Percentiles rank a stretch among this genome's conserved stretches.
Conservation (phyloP, 2,113 vertebrate species). For the Rhinogobius similis region DNA sequence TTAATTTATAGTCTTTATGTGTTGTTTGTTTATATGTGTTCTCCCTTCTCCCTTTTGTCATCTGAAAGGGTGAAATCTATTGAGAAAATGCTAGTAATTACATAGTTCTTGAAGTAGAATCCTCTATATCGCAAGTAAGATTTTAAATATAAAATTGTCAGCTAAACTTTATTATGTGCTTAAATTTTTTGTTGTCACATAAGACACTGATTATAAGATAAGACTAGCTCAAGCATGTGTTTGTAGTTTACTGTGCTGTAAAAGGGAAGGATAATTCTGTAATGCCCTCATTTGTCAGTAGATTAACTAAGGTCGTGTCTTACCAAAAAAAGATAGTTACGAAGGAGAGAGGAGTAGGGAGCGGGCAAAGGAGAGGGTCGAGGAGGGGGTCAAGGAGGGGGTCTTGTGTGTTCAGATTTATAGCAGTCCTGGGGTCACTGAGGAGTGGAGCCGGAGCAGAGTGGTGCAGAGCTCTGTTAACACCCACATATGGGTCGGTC, state of each 20-base stretch:
- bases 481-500: slow-evolving; percentile 69
- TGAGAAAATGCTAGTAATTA: background rate
- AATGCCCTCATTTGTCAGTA: slow-evolving; percentile 31
- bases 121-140: background rate
- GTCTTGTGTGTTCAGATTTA: slow-evolving; percentile 59
- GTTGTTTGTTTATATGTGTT: too few species aligned
- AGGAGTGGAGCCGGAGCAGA: slow-evolving; percentile 64
- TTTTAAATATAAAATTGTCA: background rate
- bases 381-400: background rate
- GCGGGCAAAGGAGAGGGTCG: slow-evolving; percentile 2
- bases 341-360: background rate
- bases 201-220: background rate
- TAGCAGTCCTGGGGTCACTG: slow-evolving; percentile 56
- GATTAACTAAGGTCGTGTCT: slow-evolving; percentile 24
- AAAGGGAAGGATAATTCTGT: slow-evolving; percentile 29
- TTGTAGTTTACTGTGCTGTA: slow-evolving; percentile 18
- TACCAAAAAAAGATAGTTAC: slow-evolving; percentile 29
- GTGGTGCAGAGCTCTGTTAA: slow-evolving; percentile 56
- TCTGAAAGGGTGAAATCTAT: background rate
- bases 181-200: background rate
- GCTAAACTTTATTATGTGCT: background rate
- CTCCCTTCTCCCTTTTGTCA: too few species aligned
- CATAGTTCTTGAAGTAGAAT: background rate
- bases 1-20: background rate
- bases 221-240: slow-evolving; percentile 17